phyloP scores from a whole-genome alignment of 2,888 invertebrate genomes.

The Gymnoscelis rufifasciata region DNA sequence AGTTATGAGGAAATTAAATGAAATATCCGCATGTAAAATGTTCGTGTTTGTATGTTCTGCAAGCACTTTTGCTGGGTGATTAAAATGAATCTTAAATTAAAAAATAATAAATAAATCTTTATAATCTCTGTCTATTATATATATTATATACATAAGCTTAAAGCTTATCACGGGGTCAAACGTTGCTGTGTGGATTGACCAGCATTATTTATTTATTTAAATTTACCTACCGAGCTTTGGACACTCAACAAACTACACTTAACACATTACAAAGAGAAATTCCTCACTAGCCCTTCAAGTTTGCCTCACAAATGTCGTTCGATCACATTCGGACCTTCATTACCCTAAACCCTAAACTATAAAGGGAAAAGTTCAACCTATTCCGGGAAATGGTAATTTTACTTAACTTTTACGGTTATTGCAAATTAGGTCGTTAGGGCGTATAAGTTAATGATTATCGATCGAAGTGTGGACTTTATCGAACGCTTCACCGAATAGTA shows the following conservation, averaged over 20 bases:
- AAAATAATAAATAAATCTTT: too few species aligned
- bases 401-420: conserved; percentile 36
- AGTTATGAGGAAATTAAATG: too few species aligned
- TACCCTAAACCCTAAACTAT: conserved; percentile 35
- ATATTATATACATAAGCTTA: too few species aligned
- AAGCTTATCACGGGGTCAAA: too few species aligned
- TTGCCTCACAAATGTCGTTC: conserved; percentile 35
- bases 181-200: too few species aligned
- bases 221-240: not conserved
- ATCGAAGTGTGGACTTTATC: not conserved
- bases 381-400: conserved; percentile 31
- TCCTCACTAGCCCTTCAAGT: conserved; percentile 33
- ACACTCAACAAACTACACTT: conserved; percentile 20
- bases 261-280: conserved; percentile 27
- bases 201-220: too few species aligned
- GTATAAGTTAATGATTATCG: conserved; percentile 24
- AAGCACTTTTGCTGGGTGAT: too few species aligned
- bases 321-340: conserved; percentile 37
- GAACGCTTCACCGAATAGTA: not conserved
- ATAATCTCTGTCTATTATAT: too few species aligned
- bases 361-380: conserved; percentile 35
- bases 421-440: conserved; percentile 30
- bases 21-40: too few species aligned
- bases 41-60: too few species aligned
- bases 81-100: too few species aligned